Evolutionary conservation across 2,888 invertebrate species (phyloP).

Genomic region (Microctonus aethiopoides): DNA sequence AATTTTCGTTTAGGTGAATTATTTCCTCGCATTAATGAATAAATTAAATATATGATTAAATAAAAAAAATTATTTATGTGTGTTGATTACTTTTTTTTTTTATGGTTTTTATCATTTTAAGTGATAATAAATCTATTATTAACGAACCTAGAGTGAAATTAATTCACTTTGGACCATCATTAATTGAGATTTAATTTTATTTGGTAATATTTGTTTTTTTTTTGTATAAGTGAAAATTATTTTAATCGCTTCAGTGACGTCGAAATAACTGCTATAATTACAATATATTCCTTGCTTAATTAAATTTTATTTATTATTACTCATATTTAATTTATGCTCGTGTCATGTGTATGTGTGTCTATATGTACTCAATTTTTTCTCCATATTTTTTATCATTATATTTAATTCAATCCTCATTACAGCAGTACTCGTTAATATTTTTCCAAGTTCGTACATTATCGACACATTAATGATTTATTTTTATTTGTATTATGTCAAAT

Average conservation of each 20-base stretch:
- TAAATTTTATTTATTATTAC: neutral
- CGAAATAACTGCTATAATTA: neutral
- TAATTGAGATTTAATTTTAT: constrained; percentile 1
- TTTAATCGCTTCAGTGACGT: neutral
- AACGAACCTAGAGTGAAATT: constrained; percentile 16
- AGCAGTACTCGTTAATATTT: neutral
- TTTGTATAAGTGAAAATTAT: neutral
- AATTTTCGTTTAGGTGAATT: neutral
- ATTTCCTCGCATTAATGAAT: neutral
- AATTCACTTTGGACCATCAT: constrained; percentile 20
- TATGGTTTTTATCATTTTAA: neutral
- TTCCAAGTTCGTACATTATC: neutral
- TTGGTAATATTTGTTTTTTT: neutral
- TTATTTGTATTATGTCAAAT: neutral
- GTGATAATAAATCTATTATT: neutral
- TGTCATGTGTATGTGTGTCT: neutral
- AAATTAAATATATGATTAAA: neutral
- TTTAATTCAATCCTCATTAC: neutral
- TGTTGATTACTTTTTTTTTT: neutral
- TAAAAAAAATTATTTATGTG: neutral
- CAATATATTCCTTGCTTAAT: constrained; percentile 8
- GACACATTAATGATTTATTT: neutral
- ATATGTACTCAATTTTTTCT: neutral
- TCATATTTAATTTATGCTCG: neutral
- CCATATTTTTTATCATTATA: neutral